These are phyloP conservation scores for Polypterus bichir DNA, from an alignment of 2,113 vertebrate genomes.

Conservation along the genomic window DNA sequence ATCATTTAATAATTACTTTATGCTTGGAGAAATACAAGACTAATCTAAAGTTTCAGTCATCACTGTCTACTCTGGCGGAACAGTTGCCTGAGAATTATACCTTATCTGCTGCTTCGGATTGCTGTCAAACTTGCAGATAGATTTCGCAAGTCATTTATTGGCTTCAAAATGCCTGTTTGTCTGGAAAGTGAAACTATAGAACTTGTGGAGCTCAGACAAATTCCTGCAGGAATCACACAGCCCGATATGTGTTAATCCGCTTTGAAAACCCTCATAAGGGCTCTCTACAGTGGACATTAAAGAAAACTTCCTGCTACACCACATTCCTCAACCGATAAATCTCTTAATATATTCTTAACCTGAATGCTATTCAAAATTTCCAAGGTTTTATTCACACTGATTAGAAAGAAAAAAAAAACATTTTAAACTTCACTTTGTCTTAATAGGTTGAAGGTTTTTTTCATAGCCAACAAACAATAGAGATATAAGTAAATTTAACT, in stretches of 20 bases:
- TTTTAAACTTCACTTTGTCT: too few species aligned
- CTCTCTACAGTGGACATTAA: conserved; percentile 5
- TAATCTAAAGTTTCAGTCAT: conserved; percentile 3
- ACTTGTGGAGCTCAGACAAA: conserved; percentile 10
- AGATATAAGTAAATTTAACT: too few species aligned
- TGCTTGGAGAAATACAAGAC: conserved; percentile 24
- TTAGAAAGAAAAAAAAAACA: too few species aligned
- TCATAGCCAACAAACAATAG: too few species aligned
- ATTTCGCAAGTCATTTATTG: conserved; percentile 27
- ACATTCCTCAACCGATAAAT: background rate
- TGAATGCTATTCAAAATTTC: conserved; percentile 4
- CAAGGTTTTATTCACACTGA: background rate
- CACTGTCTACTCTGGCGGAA: conserved; percentile 7
- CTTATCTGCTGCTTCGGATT: conserved; percentile 18
- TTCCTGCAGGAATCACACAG: conserved; percentile 14
- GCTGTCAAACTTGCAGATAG: conserved; percentile 43
- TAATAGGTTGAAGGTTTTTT: too few species aligned
- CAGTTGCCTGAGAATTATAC: conserved; percentile 19
- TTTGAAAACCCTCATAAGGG: conserved; percentile 18
- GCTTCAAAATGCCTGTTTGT: conserved; percentile 13
- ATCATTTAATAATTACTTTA: conserved; percentile 34
- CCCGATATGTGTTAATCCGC: conserved; percentile 13
- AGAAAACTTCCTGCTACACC: conserved; percentile 17
- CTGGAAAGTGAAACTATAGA: conserved; percentile 24
- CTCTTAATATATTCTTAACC: conserved; percentile 9